These are phyloP conservation scores for Phaetusa simplex DNA, from an alignment of 2,113 vertebrate species.

Conservation along the genomic window DNA sequence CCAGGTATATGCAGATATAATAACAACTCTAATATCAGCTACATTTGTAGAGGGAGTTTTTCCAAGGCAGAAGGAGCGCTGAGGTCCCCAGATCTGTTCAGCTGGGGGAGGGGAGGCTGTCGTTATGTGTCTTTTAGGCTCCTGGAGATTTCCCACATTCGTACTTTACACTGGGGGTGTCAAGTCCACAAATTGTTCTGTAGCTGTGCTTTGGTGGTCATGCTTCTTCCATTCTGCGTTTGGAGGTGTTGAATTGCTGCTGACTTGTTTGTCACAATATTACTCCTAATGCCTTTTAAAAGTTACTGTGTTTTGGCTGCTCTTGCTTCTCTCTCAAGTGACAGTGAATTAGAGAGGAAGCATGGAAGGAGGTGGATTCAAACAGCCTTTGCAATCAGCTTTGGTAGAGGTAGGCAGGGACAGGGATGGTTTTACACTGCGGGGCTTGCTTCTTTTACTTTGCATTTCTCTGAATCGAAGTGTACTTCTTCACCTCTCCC, in stretches of 20 bases:
- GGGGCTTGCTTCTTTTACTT: neutral
- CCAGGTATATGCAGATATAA: neutral
- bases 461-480: neutral
- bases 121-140: neutral
- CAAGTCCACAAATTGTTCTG: neutral
- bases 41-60: neutral
- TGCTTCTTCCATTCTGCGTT: neutral
- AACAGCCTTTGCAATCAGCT: neutral
- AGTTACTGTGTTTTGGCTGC: constrained; percentile 3
- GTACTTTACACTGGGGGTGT: neutral
- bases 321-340: neutral
- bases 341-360: neutral
- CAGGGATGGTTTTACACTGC: neutral
- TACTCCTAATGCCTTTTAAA: constrained; percentile 36
- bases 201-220: neutral
- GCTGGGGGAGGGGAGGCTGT: neutral
- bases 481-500: neutral
- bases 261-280: constrained; percentile 54
- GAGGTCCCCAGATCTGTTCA: neutral
- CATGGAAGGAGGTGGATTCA: neutral
- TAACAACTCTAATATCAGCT: neutral
- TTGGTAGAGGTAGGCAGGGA: neutral
- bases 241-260: neutral
- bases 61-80: neutral
- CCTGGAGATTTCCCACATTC: neutral